A percentile compares a stretch with the other conserved stretches of the same genome.
Conservation (phyloP, 1,140 invertebrate species). For the Sitophilus oryzae region DNA sequence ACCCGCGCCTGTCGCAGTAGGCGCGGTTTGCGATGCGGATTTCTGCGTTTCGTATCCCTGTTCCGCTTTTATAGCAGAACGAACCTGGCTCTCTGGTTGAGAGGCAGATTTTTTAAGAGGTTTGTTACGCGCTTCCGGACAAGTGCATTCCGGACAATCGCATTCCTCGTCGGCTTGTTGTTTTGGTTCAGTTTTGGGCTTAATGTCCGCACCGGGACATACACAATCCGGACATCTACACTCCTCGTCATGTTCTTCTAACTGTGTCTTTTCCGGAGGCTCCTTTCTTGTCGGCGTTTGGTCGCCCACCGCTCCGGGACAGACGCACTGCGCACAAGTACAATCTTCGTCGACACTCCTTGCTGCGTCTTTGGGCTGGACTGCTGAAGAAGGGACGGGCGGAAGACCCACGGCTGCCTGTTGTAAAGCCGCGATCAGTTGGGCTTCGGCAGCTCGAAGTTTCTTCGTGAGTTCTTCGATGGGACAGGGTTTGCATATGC, state of each 20-base stretch:
- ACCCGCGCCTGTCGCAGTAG: neutral
- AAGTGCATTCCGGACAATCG: constrained; percentile 8
- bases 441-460: neutral
- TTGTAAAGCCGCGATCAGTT: neutral
- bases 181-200: neutral
- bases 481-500: constrained; percentile 13
- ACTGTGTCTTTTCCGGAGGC: too few species aligned
- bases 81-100: too few species aligned
- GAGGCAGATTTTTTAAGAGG: too few species aligned
- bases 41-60: neutral
- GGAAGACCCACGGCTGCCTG: neutral
- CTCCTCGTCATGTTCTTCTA: too few species aligned
- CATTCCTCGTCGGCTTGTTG: constrained; percentile 7
- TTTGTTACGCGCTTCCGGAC: constrained; percentile 7
- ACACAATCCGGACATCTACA: neutral
- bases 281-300: neutral
- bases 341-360: constrained; percentile 6
- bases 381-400: too few species aligned
- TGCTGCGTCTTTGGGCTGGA: too few species aligned
- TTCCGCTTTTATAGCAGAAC: too few species aligned
- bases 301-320: constrained; percentile 3
- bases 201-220: neutral
- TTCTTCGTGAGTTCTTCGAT: constrained; percentile 11
- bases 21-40: too few species aligned
- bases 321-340: constrained; percentile 12